Evolutionary conservation across 1,140 invertebrate genomes (phyloP), one percentile per base, ranked within the genome.

Genomic region (Nymphalis io): DNA sequence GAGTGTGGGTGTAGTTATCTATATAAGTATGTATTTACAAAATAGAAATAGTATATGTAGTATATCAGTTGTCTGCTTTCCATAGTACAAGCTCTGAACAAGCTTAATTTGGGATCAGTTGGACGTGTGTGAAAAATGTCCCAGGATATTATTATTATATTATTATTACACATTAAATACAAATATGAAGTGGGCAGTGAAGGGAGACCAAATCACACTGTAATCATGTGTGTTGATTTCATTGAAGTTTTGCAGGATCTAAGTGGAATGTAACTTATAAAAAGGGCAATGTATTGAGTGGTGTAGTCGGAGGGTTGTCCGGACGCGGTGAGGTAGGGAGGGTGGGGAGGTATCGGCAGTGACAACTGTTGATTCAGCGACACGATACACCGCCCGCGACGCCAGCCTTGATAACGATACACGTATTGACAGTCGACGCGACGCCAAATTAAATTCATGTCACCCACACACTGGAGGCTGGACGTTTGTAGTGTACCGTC

Each of bases 301-400:
- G 20, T 20, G 18, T 51, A 2, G 61, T 23, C 20, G 44, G 13
- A 18, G 51, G 23, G 20, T 13, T 21, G 15, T 8, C 48, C 21
- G 27, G 10, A 10, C 42, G 58, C 38, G 51, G 46, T 6, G 59
- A 1, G n/a, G 40, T n/a, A 27, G 23, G 42, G 42, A 11, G 12
- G 40, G 18, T 1, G 6, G 39, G 33, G 60, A 40, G 15, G 62
- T 27, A 44, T 13, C 13, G 64, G 40, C 38, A 53, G 46, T 55
- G 38, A 57, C 65, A 72, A 59, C 65, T 72, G 70, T 72, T 72
- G 65, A 73, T 73, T 60, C 65, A 73, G 65, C 53, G 71, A 51
- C 12, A 15, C 48, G 16, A 15, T 39, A 42, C 57, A 46, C 40
- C 40, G 40, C 16, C 38, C 57, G 18, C 51, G 51, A 5, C 27